Conservation (phyloP, 2,888 invertebrate genomes). For the Peribatodes rhomboidaria region DNA sequence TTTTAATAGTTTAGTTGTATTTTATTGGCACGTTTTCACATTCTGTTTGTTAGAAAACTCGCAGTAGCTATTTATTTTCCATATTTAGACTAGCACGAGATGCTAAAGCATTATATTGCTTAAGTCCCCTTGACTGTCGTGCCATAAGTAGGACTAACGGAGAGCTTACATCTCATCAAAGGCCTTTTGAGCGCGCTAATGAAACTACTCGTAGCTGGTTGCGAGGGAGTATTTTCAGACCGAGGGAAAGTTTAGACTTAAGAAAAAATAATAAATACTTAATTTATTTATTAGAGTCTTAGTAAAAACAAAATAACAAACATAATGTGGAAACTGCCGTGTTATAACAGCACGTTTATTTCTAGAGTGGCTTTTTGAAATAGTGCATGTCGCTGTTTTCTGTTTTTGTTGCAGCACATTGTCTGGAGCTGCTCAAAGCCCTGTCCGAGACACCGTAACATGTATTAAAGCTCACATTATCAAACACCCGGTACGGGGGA, state of each 20-base stretch:
- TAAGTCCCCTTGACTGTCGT: too few relatives aligned
- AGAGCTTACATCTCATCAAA: too few relatives aligned
- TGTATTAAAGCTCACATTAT: conserved; percentile 53
- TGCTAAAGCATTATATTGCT: neutral
- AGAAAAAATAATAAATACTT: too few relatives aligned
- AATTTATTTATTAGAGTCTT: too few relatives aligned
- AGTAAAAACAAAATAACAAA: too few relatives aligned
- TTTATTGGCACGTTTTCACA: conserved; percentile 14
- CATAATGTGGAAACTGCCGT: conserved; percentile 26
- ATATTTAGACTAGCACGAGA: too few relatives aligned
- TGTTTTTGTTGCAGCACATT: conserved; percentile 83
- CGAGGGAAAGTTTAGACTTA: too few relatives aligned
- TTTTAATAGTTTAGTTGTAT: conserved; percentile 2
- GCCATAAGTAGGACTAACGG: too few relatives aligned
- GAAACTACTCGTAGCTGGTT: too few relatives aligned
- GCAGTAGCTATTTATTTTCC: too few relatives aligned
- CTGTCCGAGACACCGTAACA: conserved; percentile 70
- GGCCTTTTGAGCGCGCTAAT: too few relatives aligned
- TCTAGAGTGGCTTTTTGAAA: conserved; percentile 67
- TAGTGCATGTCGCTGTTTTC: conserved; percentile 82
- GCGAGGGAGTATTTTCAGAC: too few relatives aligned
- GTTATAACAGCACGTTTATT: conserved; percentile 62
- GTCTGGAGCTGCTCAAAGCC: conserved; percentile 75
- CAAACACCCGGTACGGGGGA: conserved; percentile 43
- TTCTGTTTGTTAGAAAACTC: neutral